Conservation (phyloP, 2,113 vertebrate species). For the Quiscalus mexicanus region DNA sequence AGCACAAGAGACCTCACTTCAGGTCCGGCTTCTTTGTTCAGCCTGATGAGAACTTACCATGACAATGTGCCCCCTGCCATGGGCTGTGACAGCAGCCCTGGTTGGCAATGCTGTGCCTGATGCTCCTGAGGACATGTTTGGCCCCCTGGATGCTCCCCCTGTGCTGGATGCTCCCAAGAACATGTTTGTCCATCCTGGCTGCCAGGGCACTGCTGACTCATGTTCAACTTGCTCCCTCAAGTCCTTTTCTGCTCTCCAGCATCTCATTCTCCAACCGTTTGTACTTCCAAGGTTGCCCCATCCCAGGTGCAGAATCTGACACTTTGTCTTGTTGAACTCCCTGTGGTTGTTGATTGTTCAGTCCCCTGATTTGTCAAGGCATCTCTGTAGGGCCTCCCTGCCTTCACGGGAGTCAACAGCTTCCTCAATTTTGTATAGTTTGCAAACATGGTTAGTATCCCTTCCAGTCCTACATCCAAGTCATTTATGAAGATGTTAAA, state of each 20-base stretch:
- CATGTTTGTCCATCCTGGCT: fast-evolving
- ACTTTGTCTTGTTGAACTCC: not conserved
- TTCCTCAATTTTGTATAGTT: not conserved
- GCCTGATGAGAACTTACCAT: not conserved
- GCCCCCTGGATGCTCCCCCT: too few species aligned
- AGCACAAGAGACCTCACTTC: fast-evolving
- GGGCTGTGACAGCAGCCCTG: too few species aligned
- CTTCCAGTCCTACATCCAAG: not conserved
- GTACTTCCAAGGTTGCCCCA: not conserved
- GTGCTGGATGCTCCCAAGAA: not conserved
- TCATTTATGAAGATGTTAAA: not conserved
- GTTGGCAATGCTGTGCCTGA: fast-evolving
- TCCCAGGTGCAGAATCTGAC: not conserved
- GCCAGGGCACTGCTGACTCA: not conserved
- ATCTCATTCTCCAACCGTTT: not conserved
- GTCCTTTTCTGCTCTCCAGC: not conserved
- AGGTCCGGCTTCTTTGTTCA: not conserved
- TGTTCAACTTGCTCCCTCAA: fast-evolving
- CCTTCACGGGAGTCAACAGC: not conserved
- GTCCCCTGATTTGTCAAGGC: not conserved
- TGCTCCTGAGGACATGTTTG: not conserved
- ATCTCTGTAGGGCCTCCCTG: not conserved
- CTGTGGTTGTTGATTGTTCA: not conserved
- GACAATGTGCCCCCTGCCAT: fast-evolving
- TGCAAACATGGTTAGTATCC: not conserved